Conservation (phyloP, 2,888 invertebrate genomes). For the Caenorhabditis angaria region DNA sequence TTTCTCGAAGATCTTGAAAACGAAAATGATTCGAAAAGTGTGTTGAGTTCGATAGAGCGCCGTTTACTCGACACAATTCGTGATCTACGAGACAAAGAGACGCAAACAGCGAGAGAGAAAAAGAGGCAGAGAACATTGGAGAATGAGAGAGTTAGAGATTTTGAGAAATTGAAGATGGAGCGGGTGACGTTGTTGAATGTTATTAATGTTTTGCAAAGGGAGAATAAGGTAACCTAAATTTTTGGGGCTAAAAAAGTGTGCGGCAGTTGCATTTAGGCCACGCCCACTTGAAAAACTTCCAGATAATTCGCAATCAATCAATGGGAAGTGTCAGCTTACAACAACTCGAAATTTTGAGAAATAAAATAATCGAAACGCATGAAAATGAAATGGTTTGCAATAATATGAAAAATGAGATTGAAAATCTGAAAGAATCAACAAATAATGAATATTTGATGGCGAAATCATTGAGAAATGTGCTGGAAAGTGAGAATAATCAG, state of each 20-base stretch:
- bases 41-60: constrained; percentile 64
- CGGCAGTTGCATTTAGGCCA: no score
- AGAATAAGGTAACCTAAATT: constrained; percentile 24
- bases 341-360: constrained; percentile 30
- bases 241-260: neutral
- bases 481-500: constrained; percentile 15
- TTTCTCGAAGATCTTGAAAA: constrained; percentile 66
- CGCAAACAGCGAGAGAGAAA: constrained; percentile 49
- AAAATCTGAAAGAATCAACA: constrained; percentile 11
- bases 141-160: constrained; percentile 19
- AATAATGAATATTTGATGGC: neutral
- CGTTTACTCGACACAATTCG: constrained; percentile 63
- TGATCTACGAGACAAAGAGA: constrained; percentile 59
- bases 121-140: constrained; percentile 37
- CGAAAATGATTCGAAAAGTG: constrained; percentile 62
- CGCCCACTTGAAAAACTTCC: constrained; percentile 1
- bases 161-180: constrained; percentile 24
- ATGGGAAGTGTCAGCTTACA: constrained; percentile 37
- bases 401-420: neutral
- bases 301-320: constrained; percentile 28
- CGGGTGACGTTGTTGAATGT: constrained; percentile 30
- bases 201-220: constrained; percentile 32
- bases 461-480: neutral
- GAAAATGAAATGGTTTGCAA: constrained; percentile 18
- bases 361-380: constrained; percentile 23